A percentile compares a stretch with the other conserved stretches of the same genome.
phyloP scores from a whole-genome alignment of 2,888 invertebrate genomes.

The Dryobotodes eremita region DNA sequence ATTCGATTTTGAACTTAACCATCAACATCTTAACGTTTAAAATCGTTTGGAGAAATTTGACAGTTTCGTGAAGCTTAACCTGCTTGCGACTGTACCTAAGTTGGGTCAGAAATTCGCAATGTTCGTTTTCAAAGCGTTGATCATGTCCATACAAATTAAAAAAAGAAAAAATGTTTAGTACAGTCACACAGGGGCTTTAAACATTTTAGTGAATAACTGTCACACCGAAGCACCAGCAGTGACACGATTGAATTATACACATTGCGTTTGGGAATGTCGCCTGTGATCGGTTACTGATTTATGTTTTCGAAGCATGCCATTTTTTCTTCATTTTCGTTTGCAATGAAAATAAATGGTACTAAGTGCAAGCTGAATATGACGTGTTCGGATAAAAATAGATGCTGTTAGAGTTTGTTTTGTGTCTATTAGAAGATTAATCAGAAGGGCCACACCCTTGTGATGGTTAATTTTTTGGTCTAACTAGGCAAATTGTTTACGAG shows the following conservation, averaged over 20 bases:
- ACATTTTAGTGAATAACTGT: constrained; percentile 52
- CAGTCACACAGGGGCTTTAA: constrained; percentile 20
- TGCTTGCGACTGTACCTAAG: no score
- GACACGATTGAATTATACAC: constrained; percentile 65
- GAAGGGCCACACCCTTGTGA: no score
- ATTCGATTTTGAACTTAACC: no score
- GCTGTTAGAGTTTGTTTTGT: not conserved
- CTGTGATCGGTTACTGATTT: constrained; percentile 64
- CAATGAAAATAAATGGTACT: constrained; percentile 49
- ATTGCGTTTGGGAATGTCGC: constrained; percentile 51
- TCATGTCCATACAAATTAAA: constrained; percentile 1
- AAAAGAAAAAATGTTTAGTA: constrained; percentile 4
- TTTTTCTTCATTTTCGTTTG: constrained; percentile 36
- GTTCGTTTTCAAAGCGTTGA: not conserved
- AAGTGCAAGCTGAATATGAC: constrained; percentile 41
- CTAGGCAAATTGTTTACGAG: not conserved
- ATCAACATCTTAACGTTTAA: no score
- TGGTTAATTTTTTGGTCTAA: not conserved
- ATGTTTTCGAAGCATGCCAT: constrained; percentile 29
- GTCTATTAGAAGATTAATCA: not conserved
- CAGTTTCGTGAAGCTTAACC: no score
- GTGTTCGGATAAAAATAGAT: constrained; percentile 49
- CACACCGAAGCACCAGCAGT: constrained; percentile 12
- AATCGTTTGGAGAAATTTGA: no score
- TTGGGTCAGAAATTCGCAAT: no score